Evolutionary conservation across 2,888 invertebrate genomes (phyloP).

Genomic region (Phaonia tiefii): DNA sequence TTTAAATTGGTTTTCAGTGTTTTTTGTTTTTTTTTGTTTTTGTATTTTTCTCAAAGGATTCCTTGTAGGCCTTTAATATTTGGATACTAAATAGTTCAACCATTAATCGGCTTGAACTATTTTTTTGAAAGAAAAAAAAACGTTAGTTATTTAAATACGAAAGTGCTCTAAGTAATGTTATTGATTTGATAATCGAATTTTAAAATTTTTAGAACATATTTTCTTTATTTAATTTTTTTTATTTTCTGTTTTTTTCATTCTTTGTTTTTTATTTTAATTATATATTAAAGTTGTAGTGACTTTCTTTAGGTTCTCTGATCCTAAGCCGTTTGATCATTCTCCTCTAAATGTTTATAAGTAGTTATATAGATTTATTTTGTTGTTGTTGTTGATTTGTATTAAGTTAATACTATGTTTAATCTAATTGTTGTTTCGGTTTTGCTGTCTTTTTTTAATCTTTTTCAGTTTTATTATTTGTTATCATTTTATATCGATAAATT

Average conservation of each 20-base stretch:
- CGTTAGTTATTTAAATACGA: constrained; percentile 65
- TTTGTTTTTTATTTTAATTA: too few relatives aligned
- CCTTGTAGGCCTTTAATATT: constrained; percentile 44
- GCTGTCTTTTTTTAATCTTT: constrained; percentile 30
- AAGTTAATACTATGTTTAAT: constrained; percentile 41
- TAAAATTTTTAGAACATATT: constrained; percentile 60
- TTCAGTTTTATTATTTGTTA: constrained; percentile 8
- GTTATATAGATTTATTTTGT: constrained; percentile 15
- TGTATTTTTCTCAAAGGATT: background rate
- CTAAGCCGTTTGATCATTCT: constrained; percentile 34
- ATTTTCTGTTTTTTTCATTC: too few relatives aligned
- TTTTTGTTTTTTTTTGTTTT: background rate
- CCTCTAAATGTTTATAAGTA: constrained; percentile 47
- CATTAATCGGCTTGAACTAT: constrained; percentile 21
- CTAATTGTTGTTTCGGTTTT: constrained; percentile 49
- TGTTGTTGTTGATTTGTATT: constrained; percentile 32
- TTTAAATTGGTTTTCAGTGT: constrained; percentile 13
- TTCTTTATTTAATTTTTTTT: constrained; percentile 42
- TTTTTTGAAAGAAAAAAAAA: constrained; percentile 27
- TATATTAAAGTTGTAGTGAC: too few relatives aligned
- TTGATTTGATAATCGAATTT: constrained; percentile 34
- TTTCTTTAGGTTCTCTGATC: too few relatives aligned
- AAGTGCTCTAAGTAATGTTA: constrained; percentile 71
- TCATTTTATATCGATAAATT: constrained; percentile 61
- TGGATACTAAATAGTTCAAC: constrained; percentile 31